phyloP scores from a whole-genome alignment of 2,797 vertebrate species.

The Triplophysa yarkandensis region DNA sequence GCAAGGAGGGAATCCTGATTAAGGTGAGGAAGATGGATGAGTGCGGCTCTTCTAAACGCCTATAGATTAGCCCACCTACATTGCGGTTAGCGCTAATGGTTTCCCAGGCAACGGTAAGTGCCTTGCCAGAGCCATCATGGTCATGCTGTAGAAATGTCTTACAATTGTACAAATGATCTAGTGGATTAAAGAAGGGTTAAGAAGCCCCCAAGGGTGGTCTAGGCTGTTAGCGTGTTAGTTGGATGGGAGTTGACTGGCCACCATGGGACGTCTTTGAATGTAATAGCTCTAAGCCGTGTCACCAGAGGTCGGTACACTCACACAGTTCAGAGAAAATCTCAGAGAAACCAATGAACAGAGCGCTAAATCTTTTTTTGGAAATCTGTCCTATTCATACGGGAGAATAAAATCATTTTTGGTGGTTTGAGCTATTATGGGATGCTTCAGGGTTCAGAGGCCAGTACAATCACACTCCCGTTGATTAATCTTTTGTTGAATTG shows the following conservation, averaged over 20 bases:
- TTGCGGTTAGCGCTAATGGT: conserved; percentile 33
- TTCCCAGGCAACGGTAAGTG: conserved; percentile 36
- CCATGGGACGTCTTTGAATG: conserved; percentile 9
- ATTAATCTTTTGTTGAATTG: neutral
- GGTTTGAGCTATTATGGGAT: neutral
- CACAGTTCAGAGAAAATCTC: conserved; percentile 22
- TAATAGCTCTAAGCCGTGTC: conserved; percentile 15
- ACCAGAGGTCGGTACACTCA: conserved; percentile 18
- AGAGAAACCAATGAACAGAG: conserved; percentile 12
- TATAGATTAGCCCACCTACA: conserved; percentile 21
- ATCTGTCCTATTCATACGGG: neutral
- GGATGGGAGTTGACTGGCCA: conserved; percentile 9
- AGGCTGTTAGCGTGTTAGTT: conserved; percentile 3
- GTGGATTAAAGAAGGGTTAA: conserved; percentile 28
- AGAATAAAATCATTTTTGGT: neutral
- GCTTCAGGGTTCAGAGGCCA: neutral
- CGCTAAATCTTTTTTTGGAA: conserved; percentile 4
- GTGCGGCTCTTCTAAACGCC: conserved; percentile 6
- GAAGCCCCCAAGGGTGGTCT: conserved; percentile 23
- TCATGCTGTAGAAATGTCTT: neutral
- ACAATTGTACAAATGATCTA: conserved; percentile 20
- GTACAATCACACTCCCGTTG: neutral
- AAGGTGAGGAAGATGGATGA: conserved; percentile 79
- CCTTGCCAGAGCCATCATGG: conserved; percentile 9
- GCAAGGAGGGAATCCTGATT: conserved; percentile 93